phyloP scores from a whole-genome alignment of 2,797 vertebrate species.

The Vireo griseus region DNA sequence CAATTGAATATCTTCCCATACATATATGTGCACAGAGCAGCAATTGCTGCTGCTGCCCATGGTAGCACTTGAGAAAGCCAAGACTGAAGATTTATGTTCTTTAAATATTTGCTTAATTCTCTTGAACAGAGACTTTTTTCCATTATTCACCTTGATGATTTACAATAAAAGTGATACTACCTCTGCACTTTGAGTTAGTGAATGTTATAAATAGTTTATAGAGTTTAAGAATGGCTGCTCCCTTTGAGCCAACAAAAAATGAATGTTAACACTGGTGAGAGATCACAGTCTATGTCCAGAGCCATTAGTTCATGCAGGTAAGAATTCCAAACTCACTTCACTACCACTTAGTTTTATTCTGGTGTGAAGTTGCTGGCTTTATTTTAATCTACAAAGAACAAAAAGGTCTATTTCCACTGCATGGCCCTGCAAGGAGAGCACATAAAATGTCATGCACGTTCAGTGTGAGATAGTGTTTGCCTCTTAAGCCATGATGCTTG shows the following conservation, averaged over 20 bases:
- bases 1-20: not conserved
- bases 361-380: not conserved
- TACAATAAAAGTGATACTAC: not conserved
- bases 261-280: not conserved
- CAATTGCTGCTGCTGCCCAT: not conserved
- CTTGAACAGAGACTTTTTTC: not conserved
- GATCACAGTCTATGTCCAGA: not conserved
- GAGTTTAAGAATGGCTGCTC: not conserved
- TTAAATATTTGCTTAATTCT: conserved; percentile 13
- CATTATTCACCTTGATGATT: conserved; percentile 1
- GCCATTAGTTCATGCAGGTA: not conserved
- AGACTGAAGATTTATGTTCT: not conserved
- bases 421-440: not conserved
- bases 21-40: not conserved
- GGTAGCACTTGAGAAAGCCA: not conserved
- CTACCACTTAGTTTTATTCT: not conserved
- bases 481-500: not conserved
- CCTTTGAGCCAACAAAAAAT: not conserved
- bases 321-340: not conserved
- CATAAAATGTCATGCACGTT: not conserved
- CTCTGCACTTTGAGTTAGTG: not conserved
- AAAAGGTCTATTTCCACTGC: not conserved
- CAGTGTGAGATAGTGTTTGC: not conserved
- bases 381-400: not conserved
- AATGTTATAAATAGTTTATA: not conserved